Conservation (phyloP, 2,113 vertebrate species). For the Neolamprologus fasciatus region DNA sequence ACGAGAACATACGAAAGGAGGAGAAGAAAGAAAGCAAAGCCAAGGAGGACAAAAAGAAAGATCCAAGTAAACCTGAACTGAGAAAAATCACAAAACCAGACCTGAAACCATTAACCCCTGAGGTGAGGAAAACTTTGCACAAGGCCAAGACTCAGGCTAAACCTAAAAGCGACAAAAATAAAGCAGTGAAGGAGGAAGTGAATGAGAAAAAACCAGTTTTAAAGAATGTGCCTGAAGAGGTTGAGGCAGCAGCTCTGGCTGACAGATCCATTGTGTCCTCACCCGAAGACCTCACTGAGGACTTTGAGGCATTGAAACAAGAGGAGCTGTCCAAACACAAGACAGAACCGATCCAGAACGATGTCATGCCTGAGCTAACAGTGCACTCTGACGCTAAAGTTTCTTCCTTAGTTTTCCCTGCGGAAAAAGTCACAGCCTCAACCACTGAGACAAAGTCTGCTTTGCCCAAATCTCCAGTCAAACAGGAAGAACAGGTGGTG, state of each 20-base stretch:
- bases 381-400: conserved; percentile 34
- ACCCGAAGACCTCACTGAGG: conserved; percentile 93
- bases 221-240: conserved; percentile 52
- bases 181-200: conserved; percentile 71
- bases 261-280: conserved; percentile 82
- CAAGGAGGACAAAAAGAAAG: conserved; percentile 90
- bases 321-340: conserved; percentile 70
- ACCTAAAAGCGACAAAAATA: conserved; percentile 80
- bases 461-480: conserved; percentile 30
- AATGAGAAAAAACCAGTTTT: conserved; percentile 71
- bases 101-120: conserved; percentile 90
- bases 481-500: conserved; percentile 2
- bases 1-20: conserved; percentile 82
- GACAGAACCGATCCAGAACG: conserved; percentile 8
- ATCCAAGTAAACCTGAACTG: conserved; percentile 78
- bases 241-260: conserved; percentile 63
- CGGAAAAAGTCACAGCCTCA: conserved; percentile 56
- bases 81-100: conserved; percentile 90
- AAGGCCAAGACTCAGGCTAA: conserved; percentile 88
- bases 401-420: conserved; percentile 42
- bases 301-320: conserved; percentile 87
- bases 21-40: conserved; percentile 83
- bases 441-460: conserved; percentile 52
- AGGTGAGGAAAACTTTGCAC: conserved; percentile 91
- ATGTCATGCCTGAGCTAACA: conserved; percentile 13